Conservation (phyloP, 1,140 invertebrate species). For the Popillia japonica region DNA sequence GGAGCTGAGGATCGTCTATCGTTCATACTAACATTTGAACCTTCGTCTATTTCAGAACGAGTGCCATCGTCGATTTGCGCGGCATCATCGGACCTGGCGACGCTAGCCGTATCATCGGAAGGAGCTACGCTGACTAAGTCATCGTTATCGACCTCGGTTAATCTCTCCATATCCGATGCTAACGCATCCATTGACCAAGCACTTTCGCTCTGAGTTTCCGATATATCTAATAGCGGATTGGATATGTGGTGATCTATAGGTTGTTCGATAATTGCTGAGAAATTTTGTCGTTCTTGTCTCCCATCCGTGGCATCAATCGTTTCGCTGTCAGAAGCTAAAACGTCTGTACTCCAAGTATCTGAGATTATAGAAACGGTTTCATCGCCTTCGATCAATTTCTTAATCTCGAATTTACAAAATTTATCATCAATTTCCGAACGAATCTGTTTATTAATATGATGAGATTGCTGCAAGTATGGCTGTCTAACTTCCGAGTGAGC, state of each 20-base stretch:
- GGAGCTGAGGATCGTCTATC: conserved; percentile 35
- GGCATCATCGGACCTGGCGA: conserved; percentile 71
- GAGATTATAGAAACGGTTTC: conserved; percentile 95
- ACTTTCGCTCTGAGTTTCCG: conserved; percentile 90
- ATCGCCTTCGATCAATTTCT: conserved; percentile 84
- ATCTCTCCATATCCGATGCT: conserved; percentile 91
- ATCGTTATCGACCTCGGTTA: conserved; percentile 88
- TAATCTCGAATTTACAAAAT: conserved; percentile 98
- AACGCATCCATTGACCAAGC: conserved; percentile 98
- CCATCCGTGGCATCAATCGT: conserved; percentile 75
- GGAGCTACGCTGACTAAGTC: conserved; percentile 78
- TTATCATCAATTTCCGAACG: conserved; percentile 96
- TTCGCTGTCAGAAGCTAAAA: conserved; percentile 93
- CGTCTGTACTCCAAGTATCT: conserved; percentile 98
- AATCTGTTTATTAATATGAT: conserved; percentile 71
- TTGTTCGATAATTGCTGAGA: conserved; percentile 49
- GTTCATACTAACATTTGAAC: conserved; percentile 22
- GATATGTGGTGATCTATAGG: conserved; percentile 49
- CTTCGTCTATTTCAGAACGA: conserved; percentile 68
- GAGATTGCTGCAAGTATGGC: conserved; percentile 66
- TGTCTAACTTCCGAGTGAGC: conserved; percentile 61
- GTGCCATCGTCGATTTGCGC: conserved; percentile 59
- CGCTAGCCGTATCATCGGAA: conserved; percentile 73
- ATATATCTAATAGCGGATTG: conserved; percentile 71
- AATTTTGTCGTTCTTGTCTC: conserved; percentile 59